These are phyloP conservation scores for Alectura lathami DNA, from an alignment of 2,113 vertebrate species.

Conservation along the genomic window DNA sequence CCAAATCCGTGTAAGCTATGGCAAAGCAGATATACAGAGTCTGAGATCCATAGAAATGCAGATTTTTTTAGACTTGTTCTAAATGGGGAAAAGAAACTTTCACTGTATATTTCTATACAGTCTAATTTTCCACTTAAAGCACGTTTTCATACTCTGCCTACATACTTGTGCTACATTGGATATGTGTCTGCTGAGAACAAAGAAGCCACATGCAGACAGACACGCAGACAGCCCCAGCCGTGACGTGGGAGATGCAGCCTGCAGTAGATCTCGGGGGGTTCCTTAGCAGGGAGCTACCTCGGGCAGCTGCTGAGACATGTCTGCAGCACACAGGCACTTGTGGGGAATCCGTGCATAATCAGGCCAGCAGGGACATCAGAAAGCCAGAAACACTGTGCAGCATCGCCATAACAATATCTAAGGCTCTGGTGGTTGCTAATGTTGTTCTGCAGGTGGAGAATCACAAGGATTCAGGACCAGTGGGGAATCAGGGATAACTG, in stretches of 20 bases:
- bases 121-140: constrained; percentile 46
- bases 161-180: background rate
- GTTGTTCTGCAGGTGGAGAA: constrained; percentile 45
- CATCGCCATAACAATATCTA: constrained; percentile 69
- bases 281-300: constrained; percentile 39
- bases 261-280: background rate
- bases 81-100: constrained; percentile 43
- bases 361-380: constrained; percentile 51
- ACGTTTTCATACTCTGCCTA: constrained; percentile 46
- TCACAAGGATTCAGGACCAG: background rate
- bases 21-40: constrained; percentile 9
- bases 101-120: constrained; percentile 1
- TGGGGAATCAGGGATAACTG: constrained; percentile 10
- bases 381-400: constrained; percentile 12
- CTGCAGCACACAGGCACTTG: background rate
- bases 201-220: background rate
- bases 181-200: constrained; percentile 27
- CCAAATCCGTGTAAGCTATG: background rate
- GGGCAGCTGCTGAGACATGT: constrained; percentile 36
- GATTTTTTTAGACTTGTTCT: constrained; percentile 12
- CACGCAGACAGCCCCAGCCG: background rate
- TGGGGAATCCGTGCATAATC: constrained; percentile 55
- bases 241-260: constrained; percentile 46
- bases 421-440: constrained; percentile 43
- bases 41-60: background rate